Evolutionary conservation across 2,113 vertebrate species (phyloP), one percentile per base, ranked within the genome.

Genomic region (Progne subis): DNA sequence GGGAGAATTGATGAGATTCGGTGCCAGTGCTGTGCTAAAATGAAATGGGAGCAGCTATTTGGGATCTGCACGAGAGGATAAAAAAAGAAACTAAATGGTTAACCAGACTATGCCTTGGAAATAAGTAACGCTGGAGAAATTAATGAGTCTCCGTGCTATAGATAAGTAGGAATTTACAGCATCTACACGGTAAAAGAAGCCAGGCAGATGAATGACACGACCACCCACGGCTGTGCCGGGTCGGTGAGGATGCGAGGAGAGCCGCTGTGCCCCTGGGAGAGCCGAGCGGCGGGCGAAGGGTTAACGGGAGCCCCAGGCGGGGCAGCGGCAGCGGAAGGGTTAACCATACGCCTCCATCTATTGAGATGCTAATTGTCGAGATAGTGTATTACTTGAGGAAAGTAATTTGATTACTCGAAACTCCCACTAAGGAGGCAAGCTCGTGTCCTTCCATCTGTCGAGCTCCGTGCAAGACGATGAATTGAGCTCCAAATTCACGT

Each of bases 391-490:
- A 87, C 90, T 89, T 78, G 79, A 47, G 63, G 82, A 82, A 84
- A 94, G 92, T 79, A 67, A 93, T 92, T 82, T 83, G 93, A 74
- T 94, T 78, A 72, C 89, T 90, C 9, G 20, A 77, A 96, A 85
- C 94, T 96, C 95, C 81, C 85, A 86, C 87, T 19, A 43, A 83
- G 79, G 65, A 94, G 87, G 69, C 81, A 9, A 70, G 96, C 92
- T 57, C 34, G 68, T 11, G 94, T 65, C 95, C 69, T 61, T 95
- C 90, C 94, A 76, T 91, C 94, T 94, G 93, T 13, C 84, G 32
- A 74, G 91, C 92, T 63, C 74, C 0, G 55, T 1, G 82, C 14
- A 18, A 82, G 91, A 91, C 74, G 82, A 90, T 87, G 82, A 82
- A 84, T n/a, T 70, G 81, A 74, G 75, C 92, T 77, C 81, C 6